phyloP scores from a whole-genome alignment of 2,113 vertebrate genomes.

The Suricata suricatta region DNA sequence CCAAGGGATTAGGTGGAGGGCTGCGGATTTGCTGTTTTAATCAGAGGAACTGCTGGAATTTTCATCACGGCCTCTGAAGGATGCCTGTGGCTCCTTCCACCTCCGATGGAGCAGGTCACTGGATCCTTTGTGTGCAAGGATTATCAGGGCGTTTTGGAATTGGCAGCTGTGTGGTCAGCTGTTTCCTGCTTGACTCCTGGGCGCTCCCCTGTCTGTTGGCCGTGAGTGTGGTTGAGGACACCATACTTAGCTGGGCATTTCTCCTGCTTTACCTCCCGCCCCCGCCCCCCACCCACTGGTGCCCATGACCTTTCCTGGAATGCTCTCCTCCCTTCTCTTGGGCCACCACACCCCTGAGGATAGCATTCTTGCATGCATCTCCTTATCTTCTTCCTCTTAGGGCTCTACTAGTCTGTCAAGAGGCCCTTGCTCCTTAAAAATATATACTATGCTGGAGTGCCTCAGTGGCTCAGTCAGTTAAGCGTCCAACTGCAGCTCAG shows the following conservation, averaged over 20 bases:
- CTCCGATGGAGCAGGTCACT: not conserved
- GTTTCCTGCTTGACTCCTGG: not conserved
- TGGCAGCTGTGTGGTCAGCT: slow-evolving; percentile 6
- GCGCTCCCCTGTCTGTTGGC: not conserved
- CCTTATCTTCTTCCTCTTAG: not conserved
- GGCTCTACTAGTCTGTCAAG: not conserved
- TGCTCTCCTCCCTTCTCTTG: not conserved
- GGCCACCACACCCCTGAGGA: no score
- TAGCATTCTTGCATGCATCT: not conserved
- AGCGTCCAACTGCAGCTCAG: no score
- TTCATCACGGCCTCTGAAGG: slow-evolving; percentile 69
- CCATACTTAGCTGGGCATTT: not conserved
- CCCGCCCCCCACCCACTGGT: fast-evolving
- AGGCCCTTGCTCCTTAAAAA: not conserved
- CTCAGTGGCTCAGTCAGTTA: no score
- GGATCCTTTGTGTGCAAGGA: slow-evolving; percentile 53
- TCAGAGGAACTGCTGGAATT: slow-evolving; percentile 62
- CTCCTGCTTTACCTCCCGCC: no score
- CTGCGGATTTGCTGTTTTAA: slow-evolving; percentile 76
- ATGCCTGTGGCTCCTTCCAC: not conserved
- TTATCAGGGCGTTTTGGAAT: slow-evolving; percentile 60
- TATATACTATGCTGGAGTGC: no score
- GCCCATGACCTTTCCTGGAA: not conserved
- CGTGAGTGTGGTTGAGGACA: not conserved
- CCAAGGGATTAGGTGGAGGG: slow-evolving; percentile 68